Conservation (phyloP, 2,888 invertebrate species). For the Phortica magna region DNA sequence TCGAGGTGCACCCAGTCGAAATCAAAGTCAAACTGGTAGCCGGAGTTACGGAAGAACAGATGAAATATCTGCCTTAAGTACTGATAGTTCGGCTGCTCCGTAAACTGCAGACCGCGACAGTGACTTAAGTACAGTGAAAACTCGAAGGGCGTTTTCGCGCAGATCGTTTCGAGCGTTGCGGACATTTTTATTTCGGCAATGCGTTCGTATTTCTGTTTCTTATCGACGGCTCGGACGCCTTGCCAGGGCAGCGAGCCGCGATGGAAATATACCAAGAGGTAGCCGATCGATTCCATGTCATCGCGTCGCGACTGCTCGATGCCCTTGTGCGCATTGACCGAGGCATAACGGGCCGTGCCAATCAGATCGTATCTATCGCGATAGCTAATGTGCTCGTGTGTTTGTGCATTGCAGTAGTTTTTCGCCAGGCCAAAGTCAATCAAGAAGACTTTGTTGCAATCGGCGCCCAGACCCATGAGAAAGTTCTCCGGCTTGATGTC, state of each 20-base stretch:
- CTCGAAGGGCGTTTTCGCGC: constrained; percentile 50
- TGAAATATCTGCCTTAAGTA: constrained; percentile 55
- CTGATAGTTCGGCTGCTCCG: constrained; percentile 55
- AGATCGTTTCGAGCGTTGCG: constrained; percentile 46
- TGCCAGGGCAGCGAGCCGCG: constrained; percentile 60
- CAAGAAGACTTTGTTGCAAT: constrained; percentile 50
- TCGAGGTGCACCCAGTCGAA: constrained; percentile 54
- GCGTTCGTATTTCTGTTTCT: constrained; percentile 54
- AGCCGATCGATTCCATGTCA: constrained; percentile 60
- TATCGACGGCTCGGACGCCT: constrained; percentile 52
- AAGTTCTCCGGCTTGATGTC: constrained; percentile 66
- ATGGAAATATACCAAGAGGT: constrained; percentile 57
- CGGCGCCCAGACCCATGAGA: constrained; percentile 54
- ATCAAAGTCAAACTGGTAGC: constrained; percentile 44
- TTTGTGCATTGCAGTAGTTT: constrained; percentile 49
- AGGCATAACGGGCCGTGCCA: constrained; percentile 62
- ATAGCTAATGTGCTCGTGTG: constrained; percentile 51
- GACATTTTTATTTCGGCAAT: constrained; percentile 55
- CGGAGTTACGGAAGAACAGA: constrained; percentile 44
- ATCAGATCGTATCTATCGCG: constrained; percentile 51
- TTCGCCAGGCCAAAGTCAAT: constrained; percentile 64
- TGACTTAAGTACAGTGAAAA: constrained; percentile 58
- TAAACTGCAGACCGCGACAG: constrained; percentile 55
- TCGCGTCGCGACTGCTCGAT: constrained; percentile 60
- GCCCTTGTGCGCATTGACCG: constrained; percentile 57